Evolutionary conservation across 2,113 vertebrate species (phyloP), one percentile per base, ranked within the genome.

Genomic region (Cavia aperea): DNA sequence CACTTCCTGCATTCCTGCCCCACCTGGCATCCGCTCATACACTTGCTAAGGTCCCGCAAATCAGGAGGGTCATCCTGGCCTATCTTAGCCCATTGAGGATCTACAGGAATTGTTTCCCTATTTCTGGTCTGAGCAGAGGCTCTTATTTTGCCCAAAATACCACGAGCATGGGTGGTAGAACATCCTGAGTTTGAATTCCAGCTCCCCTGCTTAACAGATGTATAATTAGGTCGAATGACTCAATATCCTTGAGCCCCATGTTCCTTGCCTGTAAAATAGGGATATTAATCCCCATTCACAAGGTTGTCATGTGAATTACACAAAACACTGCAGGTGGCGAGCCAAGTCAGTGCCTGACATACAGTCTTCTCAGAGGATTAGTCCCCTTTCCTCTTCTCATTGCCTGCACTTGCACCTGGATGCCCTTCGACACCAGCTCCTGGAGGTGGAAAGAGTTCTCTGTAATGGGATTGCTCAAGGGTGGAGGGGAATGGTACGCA

Each of bases 1-100:
- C 96, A 54, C 43, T 96, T 97, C 96, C 96, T 96, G 91, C 19
- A 4, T 89, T 88, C 92, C 93, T 39, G 63, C 58, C 82, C 66
- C n/a, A 36, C 83, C 91, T 94, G 58, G 85, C 60, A 94, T 54
- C 81, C 33, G 94, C 75, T 86, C 36, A 29, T 1, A 0, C 31
- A 39, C 72, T 46, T 18, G 92, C 78, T 33, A n/a, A 26, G 26
- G 91, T 56, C 81, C 33, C 16, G 23, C 33, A 79, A 46, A 21
- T 23, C 62, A 21, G 46, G 36, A 62, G 58, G 78, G 89, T 70
- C 87, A 39, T 49, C 75, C 4, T 33, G 10, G 84, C n/a, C 65
- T 33, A 18, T 7, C 33, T 29, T 3, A n/a, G n/a, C 36, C 81
- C 43, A 60, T 29, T 29, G 39, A 70, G 36, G 63, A 33, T 31